Base-by-base conservation (phyloP, 2,888 invertebrate genomes). In the Andrena fulva region DNA sequence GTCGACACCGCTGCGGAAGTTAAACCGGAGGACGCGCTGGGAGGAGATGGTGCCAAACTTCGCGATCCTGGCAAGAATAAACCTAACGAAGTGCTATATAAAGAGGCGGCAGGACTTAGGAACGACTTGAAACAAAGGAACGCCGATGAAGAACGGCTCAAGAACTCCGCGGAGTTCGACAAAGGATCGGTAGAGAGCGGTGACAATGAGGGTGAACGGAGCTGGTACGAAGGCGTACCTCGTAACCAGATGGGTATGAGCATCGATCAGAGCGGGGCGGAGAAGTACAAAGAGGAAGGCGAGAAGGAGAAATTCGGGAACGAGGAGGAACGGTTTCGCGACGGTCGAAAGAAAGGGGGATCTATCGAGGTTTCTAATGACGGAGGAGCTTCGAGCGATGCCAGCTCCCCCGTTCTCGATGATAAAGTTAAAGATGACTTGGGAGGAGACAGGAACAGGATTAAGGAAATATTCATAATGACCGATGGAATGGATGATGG, bases 141-240 rank as follows among this genome's bases (percentile, higher is more conserved):
- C 31, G 48, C 7, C 8, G 66, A 54, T 52, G 77, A 77, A 62
- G 66, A 66, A 67, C 31, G 42, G 31, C 24, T 62, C n/a, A 31
- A 60, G 60, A 77, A 77, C 69, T 59, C 27, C 2, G 7, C 27
- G 3, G 63, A 31, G 27, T 42, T 54, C 10, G 56, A 63, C 68
- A 74, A 80, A 79, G 80, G 69, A 27, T 50, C 48, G 16, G 16
- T 20, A 33, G 60, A 56, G 66, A 81, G 68, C 33, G 59, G 12
- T n/a, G 64, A 20, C 12, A 52, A 69, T 12, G 73, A 54, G 16
- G 63, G 66, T 16, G 24, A 33, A 3, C 59, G 42, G 33, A 70
- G 60, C 48, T 79, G 69, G 80, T 56, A 50, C 16, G 74, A 48
- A n/a, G 62, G 16, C 16, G 67, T 54, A 8, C 27, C 31, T 50